phyloP scores from a whole-genome alignment of 2,888 invertebrate species.

The Tipula vernalis region DNA sequence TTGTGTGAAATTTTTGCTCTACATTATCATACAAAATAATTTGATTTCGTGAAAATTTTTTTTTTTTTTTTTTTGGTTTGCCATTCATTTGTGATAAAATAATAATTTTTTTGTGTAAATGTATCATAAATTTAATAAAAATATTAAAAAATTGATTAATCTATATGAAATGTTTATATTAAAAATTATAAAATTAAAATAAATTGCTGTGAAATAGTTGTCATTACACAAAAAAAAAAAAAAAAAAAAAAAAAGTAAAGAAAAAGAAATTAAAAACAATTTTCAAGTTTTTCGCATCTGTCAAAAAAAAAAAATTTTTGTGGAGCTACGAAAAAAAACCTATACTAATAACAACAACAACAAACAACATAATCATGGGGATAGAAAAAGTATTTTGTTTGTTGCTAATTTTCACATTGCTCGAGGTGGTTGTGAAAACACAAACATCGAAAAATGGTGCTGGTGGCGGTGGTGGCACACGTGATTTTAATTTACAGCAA shows the following conservation, averaged over 20 bases:
- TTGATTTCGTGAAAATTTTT: background rate
- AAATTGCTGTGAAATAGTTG: background rate
- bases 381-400: conserved; percentile 5
- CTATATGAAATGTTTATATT: background rate
- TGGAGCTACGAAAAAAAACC: background rate
- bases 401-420: conserved; percentile 5
- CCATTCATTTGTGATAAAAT: background rate
- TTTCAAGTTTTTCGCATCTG: background rate
- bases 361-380: background rate
- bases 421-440: conserved; percentile 10
- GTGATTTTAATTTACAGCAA: conserved; percentile 4
- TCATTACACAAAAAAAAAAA: background rate
- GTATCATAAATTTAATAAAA: background rate
- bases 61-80: background rate
- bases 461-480: background rate
- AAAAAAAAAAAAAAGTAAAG: background rate
- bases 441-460: conserved; percentile 9
- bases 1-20: background rate
- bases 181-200: background rate
- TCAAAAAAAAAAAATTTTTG: background rate
- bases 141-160: background rate
- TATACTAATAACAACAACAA: background rate
- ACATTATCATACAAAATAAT: background rate
- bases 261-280: background rate
- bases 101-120: background rate